Evolutionary conservation across 2,113 vertebrate genomes (phyloP).

Genomic region (Corynorhinus townsendii): DNA sequence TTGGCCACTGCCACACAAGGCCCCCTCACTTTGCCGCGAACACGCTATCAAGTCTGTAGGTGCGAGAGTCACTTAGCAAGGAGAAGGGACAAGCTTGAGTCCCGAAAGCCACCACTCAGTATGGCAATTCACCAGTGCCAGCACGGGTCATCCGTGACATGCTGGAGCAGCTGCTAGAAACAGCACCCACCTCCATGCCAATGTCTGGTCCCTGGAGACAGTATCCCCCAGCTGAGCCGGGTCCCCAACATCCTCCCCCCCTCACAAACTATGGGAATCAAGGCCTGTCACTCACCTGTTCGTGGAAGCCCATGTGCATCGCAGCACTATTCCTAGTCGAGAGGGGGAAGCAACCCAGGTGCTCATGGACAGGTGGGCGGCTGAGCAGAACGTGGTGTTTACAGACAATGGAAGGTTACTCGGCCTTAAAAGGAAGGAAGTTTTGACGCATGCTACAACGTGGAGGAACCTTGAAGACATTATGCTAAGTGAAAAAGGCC

Average conservation of each 20-base stretch:
- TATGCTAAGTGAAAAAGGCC: neutral
- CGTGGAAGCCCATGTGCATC: neutral
- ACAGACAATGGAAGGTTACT: neutral
- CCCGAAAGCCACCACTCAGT: neutral
- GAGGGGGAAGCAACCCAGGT: neutral
- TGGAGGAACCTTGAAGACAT: neutral
- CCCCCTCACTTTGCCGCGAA: neutral
- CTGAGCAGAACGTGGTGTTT: rapidly evolving
- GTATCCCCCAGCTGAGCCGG: neutral
- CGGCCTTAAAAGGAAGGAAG: neutral
- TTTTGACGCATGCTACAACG: rapidly evolving
- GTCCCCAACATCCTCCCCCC: neutral
- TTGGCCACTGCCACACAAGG: neutral
- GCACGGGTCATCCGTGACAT: rapidly evolving
- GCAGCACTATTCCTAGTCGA: rapidly evolving
- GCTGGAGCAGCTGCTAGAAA: neutral
- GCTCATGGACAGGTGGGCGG: rapidly evolving
- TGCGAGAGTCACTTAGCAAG: neutral
- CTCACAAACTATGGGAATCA: neutral
- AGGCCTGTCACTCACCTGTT: neutral
- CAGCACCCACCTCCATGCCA: neutral
- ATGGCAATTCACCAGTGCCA: neutral
- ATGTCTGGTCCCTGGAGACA: neutral
- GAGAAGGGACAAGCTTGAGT: neutral
- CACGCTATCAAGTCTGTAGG: neutral